Evolutionary conservation across 2,888 invertebrate species (phyloP).

Genomic region (Nowickia ferox): DNA sequence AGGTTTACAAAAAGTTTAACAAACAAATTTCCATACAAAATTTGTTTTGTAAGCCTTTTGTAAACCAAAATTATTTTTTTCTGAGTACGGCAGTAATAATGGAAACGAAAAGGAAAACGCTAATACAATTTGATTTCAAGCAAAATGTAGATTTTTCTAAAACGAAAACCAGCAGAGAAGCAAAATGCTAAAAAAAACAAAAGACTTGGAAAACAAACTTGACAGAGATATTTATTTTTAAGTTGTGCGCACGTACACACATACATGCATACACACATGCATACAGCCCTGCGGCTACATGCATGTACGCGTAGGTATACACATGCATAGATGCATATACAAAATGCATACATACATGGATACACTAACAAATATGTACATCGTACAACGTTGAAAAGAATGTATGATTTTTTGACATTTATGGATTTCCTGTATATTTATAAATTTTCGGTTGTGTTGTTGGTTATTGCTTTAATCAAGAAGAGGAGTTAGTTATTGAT

Average conservation of each 20-base stretch:
- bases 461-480: conserved; percentile 28
- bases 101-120: neutral
- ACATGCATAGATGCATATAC: neutral
- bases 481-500: conserved; percentile 30
- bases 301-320: neutral
- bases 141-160: neutral
- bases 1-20: too few relatives aligned
- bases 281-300: too few relatives aligned
- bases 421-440: conserved; percentile 38
- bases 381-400: neutral
- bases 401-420: conserved; percentile 2
- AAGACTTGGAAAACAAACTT: conserved; percentile 57
- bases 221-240: neutral
- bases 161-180: neutral
- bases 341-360: neutral
- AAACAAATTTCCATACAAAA: too few relatives aligned
- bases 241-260: neutral
- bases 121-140: neutral
- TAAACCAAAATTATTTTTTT: too few relatives aligned
- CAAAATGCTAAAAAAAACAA: conserved; percentile 16
- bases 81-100: too few relatives aligned
- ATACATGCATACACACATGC: neutral
- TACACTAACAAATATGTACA: neutral
- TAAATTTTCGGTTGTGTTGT: conserved; percentile 23
- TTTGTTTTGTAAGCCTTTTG: too few relatives aligned